Percentiles rank a stretch among this genome's conserved stretches.
Conservation (phyloP, 2,888 invertebrate species). For the Tiliacea citrago region DNA sequence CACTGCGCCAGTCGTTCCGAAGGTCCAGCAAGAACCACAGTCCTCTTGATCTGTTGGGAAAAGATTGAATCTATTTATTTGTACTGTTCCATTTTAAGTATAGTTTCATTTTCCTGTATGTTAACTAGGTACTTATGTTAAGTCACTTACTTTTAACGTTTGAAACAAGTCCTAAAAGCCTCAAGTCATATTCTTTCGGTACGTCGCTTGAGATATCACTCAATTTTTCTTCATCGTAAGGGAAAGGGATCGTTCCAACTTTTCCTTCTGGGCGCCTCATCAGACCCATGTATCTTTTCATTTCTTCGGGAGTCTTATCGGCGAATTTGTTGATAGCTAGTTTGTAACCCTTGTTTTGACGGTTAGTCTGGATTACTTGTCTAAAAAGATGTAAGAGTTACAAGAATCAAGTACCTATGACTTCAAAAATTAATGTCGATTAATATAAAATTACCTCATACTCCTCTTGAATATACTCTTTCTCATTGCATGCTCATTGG, state of each 20-base stretch:
- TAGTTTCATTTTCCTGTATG: neutral
- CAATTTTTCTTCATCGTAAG: conserved; percentile 73
- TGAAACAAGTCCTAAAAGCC: conserved; percentile 76
- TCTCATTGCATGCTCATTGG: conserved; percentile 50
- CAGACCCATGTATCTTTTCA: conserved; percentile 74
- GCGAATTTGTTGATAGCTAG: conserved; percentile 80
- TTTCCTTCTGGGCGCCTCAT: conserved; percentile 70
- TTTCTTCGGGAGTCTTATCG: conserved; percentile 79
- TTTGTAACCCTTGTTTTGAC: conserved; percentile 76
- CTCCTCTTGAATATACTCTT: conserved; percentile 55
- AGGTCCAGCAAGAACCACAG: conserved; percentile 83
- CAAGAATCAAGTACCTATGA: neutral
- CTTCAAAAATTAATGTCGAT: neutral
- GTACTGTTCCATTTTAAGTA: neutral
- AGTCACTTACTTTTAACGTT: conserved; percentile 76
- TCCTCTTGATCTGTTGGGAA: conserved; percentile 75
- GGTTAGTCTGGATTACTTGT: conserved; percentile 71
- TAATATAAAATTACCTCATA: conserved; percentile 54
- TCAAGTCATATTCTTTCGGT: conserved; percentile 77
- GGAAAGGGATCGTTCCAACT: conserved; percentile 77
- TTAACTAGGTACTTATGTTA: neutral
- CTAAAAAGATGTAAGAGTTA: conserved; percentile 60
- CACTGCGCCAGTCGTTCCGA: conserved; percentile 78
- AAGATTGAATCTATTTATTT: neutral
- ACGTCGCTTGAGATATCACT: conserved; percentile 64